phyloP scores from a whole-genome alignment of 1,140 invertebrate genomes.

The Battus philenor region DNA sequence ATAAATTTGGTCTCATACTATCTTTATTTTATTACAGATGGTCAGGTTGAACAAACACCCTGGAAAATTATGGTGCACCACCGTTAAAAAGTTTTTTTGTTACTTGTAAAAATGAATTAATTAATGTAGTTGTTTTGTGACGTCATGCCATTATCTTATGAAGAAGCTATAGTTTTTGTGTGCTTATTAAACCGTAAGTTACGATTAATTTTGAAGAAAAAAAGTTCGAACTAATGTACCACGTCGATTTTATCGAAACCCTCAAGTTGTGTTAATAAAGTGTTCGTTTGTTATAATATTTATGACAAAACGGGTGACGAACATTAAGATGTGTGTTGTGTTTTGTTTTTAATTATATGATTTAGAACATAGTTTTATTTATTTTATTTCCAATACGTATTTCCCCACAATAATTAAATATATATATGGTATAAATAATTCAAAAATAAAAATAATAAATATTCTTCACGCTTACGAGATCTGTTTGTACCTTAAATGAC shows the following conservation, averaged over 20 bases:
- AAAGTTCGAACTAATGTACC: slow-evolving; percentile 9
- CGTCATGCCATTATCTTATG: slow-evolving; percentile 4
- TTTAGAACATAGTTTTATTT: slow-evolving; percentile 15
- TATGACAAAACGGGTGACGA: slow-evolving; percentile 41
- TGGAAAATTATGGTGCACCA: slow-evolving; percentile 9
- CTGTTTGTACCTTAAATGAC: too few relatives aligned
- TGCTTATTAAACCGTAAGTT: slow-evolving; percentile 2
- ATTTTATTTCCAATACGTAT: too few relatives aligned
- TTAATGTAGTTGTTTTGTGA: slow-evolving; percentile 5
- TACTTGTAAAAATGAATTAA: slow-evolving; percentile 12
- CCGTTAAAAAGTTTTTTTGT: slow-evolving; percentile 14
- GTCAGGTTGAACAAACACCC: slow-evolving; percentile 32
- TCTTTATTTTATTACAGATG: slow-evolving; percentile 39
- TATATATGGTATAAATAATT: too few relatives aligned
- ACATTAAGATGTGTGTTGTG: slow-evolving; percentile 20
- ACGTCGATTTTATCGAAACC: slow-evolving; percentile 5
- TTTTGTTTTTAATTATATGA: slow-evolving; percentile 32
- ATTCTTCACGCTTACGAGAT: too few relatives aligned
- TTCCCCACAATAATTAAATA: too few relatives aligned
- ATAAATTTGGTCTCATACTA: too few relatives aligned
- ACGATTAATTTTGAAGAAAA: slow-evolving; percentile 3
- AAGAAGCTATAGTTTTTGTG: too few relatives aligned
- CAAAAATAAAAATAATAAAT: too few relatives aligned
- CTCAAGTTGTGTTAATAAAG: slow-evolving; percentile 15
- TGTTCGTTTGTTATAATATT: slow-evolving; percentile 55